Conservation (phyloP, 2,888 invertebrate genomes). For the Helicoverpa assulta region DNA sequence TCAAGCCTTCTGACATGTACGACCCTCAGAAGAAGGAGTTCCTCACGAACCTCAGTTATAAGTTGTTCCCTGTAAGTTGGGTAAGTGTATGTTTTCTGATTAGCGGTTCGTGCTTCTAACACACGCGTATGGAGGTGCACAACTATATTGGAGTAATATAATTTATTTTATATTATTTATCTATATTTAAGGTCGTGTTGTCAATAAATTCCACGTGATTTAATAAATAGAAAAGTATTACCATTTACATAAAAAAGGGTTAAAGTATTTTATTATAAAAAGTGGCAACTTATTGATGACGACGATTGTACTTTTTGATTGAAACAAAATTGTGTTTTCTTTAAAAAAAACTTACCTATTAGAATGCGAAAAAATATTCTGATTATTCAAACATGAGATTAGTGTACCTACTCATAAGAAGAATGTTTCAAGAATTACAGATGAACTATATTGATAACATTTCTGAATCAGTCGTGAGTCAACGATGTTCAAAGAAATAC, state of each 20-base stretch:
- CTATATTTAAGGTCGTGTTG: slow-evolving; percentile 35
- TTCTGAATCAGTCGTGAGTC: slow-evolving; percentile 32
- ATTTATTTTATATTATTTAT: slow-evolving; percentile 54
- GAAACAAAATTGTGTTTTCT: slow-evolving; percentile 46
- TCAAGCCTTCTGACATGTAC: slow-evolving; percentile 96
- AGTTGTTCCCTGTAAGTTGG: slow-evolving; percentile 95
- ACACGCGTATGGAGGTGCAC: slow-evolving; percentile 73
- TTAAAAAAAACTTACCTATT: neutral
- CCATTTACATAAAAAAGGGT: neutral
- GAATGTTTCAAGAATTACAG: too few species aligned
- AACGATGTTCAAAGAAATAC: slow-evolving; percentile 25
- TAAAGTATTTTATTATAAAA: neutral
- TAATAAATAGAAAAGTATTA: neutral
- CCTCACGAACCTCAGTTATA: slow-evolving; percentile 94
- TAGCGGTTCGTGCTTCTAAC: slow-evolving; percentile 77
- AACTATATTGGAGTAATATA: slow-evolving; percentile 66
- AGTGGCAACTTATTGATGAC: slow-evolving; percentile 31
- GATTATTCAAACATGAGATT: too few species aligned
- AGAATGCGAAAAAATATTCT: too few species aligned
- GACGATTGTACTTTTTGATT: slow-evolving; percentile 31
- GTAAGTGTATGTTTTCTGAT: slow-evolving; percentile 89
- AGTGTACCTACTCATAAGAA: too few species aligned
- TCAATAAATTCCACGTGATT: slow-evolving; percentile 28
- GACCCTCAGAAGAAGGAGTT: slow-evolving; percentile 95
- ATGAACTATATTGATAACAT: slow-evolving; percentile 3